A percentile compares a stretch with the other conserved stretches of the same genome.
Evolutionary conservation across 2,888 invertebrate species (phyloP).

Genomic region (Drosophila paramelanica): DNA sequence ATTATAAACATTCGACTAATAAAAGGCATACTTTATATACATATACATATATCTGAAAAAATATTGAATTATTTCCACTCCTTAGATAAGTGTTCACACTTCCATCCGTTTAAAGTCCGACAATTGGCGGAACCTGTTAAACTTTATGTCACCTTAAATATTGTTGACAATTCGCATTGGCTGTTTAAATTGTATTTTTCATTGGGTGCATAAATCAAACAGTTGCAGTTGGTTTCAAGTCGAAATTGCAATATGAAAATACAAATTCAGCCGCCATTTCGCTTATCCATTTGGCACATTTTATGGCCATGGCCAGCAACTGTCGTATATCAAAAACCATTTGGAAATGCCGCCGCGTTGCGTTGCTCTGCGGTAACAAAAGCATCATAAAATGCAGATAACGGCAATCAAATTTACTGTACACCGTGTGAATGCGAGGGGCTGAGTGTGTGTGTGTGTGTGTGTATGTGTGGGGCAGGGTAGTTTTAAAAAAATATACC

Average conservation of each 20-base stretch:
- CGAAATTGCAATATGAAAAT: constrained; percentile 18
- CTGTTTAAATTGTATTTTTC: constrained; percentile 6
- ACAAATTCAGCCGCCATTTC: constrained; percentile 26
- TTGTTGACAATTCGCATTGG: neutral
- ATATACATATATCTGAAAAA: too few relatives aligned
- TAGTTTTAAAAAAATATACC: constrained; percentile 9
- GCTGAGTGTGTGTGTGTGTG: neutral
- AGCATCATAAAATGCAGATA: constrained; percentile 80
- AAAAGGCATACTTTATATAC: neutral
- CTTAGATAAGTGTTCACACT: neutral
- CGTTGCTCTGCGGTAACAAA: constrained; percentile 51
- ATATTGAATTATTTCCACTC: neutral
- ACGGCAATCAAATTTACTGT: constrained; percentile 67
- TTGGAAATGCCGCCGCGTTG: constrained; percentile 35
- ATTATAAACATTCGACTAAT: neutral
- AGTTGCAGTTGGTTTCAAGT: constrained; percentile 15
- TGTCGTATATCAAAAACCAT: constrained; percentile 73
- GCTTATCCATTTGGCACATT: constrained; percentile 62
- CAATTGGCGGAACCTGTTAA: neutral
- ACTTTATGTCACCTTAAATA: neutral
- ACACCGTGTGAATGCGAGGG: neutral
- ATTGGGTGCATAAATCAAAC: constrained; percentile 34
- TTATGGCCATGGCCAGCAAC: constrained; percentile 52
- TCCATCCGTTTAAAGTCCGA: neutral
- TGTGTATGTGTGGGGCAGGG: neutral